Percentiles rank a stretch among this genome's conserved stretches.
Evolutionary conservation across 2,113 vertebrate species (phyloP).

Genomic region (Lagopus muta): DNA sequence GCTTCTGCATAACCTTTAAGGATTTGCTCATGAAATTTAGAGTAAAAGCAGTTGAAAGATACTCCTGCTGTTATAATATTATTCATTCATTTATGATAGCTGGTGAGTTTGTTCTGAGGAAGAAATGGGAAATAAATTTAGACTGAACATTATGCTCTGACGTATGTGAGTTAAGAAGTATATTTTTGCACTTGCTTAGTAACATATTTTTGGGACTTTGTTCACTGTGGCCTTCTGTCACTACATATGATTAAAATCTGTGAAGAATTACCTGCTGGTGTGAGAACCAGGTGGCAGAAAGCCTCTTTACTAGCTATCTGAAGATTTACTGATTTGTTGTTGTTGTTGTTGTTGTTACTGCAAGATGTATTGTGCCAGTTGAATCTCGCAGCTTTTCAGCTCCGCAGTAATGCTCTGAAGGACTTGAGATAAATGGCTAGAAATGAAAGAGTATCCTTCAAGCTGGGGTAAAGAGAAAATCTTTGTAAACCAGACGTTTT

Average conservation of each 20-base stretch:
- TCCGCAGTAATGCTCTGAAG: not conserved
- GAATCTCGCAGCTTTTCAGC: not conserved
- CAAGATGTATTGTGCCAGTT: not conserved
- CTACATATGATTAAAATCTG: slow-evolving; percentile 13
- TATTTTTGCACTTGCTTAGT: slow-evolving; percentile 17
- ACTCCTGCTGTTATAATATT: not conserved
- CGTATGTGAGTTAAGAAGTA: not conserved
- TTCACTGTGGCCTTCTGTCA: slow-evolving; percentile 18
- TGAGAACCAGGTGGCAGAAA: not conserved
- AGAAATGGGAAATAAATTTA: not conserved
- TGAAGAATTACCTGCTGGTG: not conserved
- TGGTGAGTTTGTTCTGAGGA: not conserved
- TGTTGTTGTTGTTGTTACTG: not conserved
- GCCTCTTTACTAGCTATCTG: not conserved
- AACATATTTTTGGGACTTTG: not conserved
- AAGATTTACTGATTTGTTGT: not conserved
- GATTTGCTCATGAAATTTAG: not conserved
- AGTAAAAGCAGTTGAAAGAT: not conserved
- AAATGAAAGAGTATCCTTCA: not conserved
- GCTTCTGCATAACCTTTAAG: not conserved
- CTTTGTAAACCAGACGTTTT: not conserved
- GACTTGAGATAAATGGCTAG: not conserved
- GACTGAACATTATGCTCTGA: not conserved
- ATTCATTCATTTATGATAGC: not conserved
- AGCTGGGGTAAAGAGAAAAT: not conserved